phyloP scores from a whole-genome alignment of 1,140 invertebrate genomes.

The Drosophila melanogaster region Release_6_plus_ISO1_MT NT_033777.3:17826501-17827000 shows the following conservation, averaged over 20 bases:
- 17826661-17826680: not conserved
- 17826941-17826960: not conserved
- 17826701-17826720: too few relatives aligned
- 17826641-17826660: conserved; percentile 59
- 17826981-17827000: conserved; percentile 35
- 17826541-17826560: conserved; percentile 41
- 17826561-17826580: conserved; percentile 23
- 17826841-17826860: conserved; percentile 46
- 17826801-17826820: not conserved
- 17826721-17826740: too few relatives aligned
- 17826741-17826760: not conserved
- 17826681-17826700: not conserved
- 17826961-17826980: conserved; percentile 38
- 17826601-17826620: conserved; percentile 52
- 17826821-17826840: conserved; percentile 37
- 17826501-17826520: conserved; percentile 75
- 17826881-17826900: conserved; percentile 74
- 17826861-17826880: conserved; percentile 62
- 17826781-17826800: not conserved
- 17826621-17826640: conserved; percentile 30
- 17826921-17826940: conserved; percentile 3
- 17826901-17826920: conserved; percentile 64
- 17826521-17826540: conserved; percentile 67
- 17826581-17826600: conserved; percentile 34
- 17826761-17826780: not conserved